A percentile compares a stretch with the other conserved stretches of the same genome.
Evolutionary conservation across 2,888 invertebrate species (phyloP).

Genomic region (Macrophya annulata): DNA sequence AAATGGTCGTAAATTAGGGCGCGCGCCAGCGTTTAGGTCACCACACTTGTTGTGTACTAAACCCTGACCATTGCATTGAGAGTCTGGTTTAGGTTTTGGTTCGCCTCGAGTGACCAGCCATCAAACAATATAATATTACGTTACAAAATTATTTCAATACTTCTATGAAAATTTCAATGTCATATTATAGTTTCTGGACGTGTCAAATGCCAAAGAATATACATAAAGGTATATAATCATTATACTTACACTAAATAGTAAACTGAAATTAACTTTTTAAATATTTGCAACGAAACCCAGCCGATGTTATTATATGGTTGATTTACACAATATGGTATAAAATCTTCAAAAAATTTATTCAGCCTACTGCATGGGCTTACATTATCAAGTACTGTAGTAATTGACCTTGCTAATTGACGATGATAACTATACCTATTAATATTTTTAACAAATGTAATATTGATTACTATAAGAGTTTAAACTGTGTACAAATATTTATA

Average conservation of each 20-base stretch:
- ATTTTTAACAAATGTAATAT: background rate
- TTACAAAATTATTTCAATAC: background rate
- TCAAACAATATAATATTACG: conserved; percentile 12
- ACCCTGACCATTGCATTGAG: background rate
- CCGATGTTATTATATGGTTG: background rate
- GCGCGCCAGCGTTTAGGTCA: conserved; percentile 60
- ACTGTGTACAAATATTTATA: background rate
- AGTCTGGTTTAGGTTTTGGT: conserved; percentile 15
- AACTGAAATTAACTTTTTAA: background rate
- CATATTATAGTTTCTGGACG: background rate
- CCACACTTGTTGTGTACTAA: conserved; percentile 59
- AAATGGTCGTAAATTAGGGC: conserved; percentile 65
- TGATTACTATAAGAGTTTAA: background rate
- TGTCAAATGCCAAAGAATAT: background rate
- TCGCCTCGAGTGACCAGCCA: conserved; percentile 26
- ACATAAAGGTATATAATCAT: background rate
- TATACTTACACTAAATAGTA: background rate
- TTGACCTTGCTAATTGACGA: conserved; percentile 5
- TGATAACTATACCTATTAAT: background rate
- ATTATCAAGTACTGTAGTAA: background rate
- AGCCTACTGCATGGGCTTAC: too few relatives aligned
- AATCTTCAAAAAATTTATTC: background rate
- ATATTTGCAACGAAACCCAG: background rate
- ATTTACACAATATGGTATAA: background rate
- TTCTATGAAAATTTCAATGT: background rate